Evolutionary conservation across 2,797 vertebrate genomes (phyloP), one percentile per base, ranked within the genome.

Genomic region (Pangasius macronema): DNA sequence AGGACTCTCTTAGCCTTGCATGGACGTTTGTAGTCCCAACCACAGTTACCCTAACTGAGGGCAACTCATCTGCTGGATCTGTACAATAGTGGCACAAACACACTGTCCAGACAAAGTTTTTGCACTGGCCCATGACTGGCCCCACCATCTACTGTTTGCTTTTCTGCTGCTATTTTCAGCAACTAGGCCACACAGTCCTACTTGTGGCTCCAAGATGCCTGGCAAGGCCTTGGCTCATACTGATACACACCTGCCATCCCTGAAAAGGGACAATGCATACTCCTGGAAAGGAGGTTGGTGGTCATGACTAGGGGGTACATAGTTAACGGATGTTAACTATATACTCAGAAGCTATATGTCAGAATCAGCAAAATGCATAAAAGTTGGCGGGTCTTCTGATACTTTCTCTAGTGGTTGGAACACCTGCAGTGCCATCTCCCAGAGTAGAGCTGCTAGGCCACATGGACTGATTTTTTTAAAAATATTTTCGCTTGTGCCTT

Each of bases 111-210:
- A 57, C 53, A 13, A 57, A 18, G 30, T 36, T 80, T 57, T 13
- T 80, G 18, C 30, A 61, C 80, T 49, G 39, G 80, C 7, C 79
- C 20, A 13, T 63, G 79, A 82, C 57, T 42, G 39, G 57, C 24
- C 39, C 39, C 1, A 14, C 14, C 59, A 81, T 63, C 22, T 63
- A 65, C 39, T 39, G 36, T n/a, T 30, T 65, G 57, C 10, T 1
- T 82, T 82, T 30, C 59, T 65, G 59, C 39, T 11, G n/a, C 80
- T 46, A 30, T 65, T 82, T 63, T 82, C 57, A 63, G 80, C 59
- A 63, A 30, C 39, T 63, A 82, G 80, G 80, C 27, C 80, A 49
- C 79, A 39, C 30, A 80, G 57, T 46, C 42, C 39, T 82, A 46
- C 39, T 63, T 63, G 27, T 63, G 57, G 13, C 57, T 63, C 14